Evolutionary conservation across 2,888 invertebrate genomes (phyloP).

Genomic region (Eupithecia exiguata): DNA sequence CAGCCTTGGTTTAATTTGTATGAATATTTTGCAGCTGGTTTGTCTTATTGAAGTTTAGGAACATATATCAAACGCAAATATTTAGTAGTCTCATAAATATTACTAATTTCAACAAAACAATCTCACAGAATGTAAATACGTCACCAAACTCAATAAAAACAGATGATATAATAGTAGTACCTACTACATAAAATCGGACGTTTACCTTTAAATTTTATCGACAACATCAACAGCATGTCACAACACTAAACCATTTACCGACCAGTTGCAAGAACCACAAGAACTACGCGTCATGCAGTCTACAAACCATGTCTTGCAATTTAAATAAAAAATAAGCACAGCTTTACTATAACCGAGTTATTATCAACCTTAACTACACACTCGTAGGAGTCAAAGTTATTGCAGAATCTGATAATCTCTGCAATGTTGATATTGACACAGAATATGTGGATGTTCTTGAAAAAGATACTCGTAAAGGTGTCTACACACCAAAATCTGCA

Average conservation of each 20-base stretch:
- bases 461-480: slow-evolving; percentile 11
- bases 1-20: neutral
- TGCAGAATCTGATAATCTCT: slow-evolving; percentile 22
- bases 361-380: neutral
- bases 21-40: neutral
- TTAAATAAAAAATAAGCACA: slow-evolving; percentile 60
- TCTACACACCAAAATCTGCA: neutral
- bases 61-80: too few relatives aligned
- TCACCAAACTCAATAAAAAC: neutral
- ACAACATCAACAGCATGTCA: slow-evolving; percentile 25
- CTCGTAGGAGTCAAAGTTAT: neutral
- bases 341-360: slow-evolving; percentile 42
- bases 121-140: neutral
- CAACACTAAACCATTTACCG: slow-evolving; percentile 67
- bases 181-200: neutral
- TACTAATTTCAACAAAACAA: neutral
- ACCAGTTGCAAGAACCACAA: slow-evolving; percentile 73
- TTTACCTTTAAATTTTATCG: slow-evolving; percentile 16
- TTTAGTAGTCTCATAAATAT: too few relatives aligned
- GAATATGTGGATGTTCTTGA: slow-evolving; percentile 17
- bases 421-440: slow-evolving; percentile 29
- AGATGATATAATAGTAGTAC: too few relatives aligned
- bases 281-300: slow-evolving; percentile 78
- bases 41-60: neutral
- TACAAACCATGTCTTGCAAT: slow-evolving; percentile 61